Evolutionary conservation across 2,113 vertebrate species (phyloP).

Genomic region (Xiphorhynchus elegans): DNA sequence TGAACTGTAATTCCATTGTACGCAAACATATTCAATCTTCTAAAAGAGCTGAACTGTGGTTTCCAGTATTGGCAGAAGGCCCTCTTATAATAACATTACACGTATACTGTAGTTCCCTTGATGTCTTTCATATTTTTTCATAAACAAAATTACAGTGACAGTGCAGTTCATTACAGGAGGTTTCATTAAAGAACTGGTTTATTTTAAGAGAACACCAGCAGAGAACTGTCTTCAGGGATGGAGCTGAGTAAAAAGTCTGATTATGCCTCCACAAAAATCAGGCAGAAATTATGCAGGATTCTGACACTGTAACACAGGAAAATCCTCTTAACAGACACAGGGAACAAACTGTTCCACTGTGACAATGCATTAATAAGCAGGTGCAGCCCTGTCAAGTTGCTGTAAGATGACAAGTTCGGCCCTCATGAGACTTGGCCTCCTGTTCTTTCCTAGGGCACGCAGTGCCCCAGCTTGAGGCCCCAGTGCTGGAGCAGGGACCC

Average conservation of each 20-base stretch:
- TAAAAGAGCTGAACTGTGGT: conserved; percentile 33
- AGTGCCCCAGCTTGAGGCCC: not conserved
- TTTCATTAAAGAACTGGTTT: conserved; percentile 57
- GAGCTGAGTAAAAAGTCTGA: not conserved
- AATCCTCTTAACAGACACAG: conserved; percentile 60
- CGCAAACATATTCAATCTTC: not conserved
- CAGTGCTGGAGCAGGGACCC: accelerated
- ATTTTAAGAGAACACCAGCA: conserved; percentile 58
- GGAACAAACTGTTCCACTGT: conserved; percentile 41
- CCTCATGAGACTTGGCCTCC: not conserved
- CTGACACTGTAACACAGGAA: conserved; percentile 52
- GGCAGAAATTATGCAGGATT: conserved; percentile 68
- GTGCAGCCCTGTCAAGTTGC: not conserved
- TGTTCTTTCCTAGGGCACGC: accelerated
- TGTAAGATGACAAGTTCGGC: not conserved
- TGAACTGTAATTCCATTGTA: conserved; percentile 33
- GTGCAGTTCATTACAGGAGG: conserved; percentile 52
- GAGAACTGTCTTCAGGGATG: conserved; percentile 47
- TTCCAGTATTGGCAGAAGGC: conserved; percentile 54
- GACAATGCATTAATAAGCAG: conserved; percentile 6
- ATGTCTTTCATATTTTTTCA: conserved; percentile 63
- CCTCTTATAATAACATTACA: conserved; percentile 60
- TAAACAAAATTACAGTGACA: conserved; percentile 62
- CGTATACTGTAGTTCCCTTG: conserved; percentile 27
- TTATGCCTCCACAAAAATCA: conserved; percentile 39